Conservation (phyloP, 2,113 vertebrate genomes). For the Hydropotes inermis region DNA sequence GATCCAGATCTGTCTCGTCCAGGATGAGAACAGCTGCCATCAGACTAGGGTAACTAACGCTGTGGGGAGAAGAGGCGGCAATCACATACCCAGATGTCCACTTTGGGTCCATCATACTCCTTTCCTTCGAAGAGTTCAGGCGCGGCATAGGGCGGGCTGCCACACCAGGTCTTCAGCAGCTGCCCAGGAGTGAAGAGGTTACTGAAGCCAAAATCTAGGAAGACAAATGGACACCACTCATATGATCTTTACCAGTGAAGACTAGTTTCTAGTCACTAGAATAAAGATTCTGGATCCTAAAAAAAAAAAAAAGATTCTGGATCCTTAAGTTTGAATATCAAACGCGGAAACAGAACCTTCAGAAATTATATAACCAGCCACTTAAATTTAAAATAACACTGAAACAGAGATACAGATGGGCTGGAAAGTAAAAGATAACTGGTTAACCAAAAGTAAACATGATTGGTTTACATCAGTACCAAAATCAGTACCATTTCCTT, state of each 20-base stretch:
- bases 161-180: constrained; percentile 98
- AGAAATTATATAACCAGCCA: neutral
- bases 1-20: neutral
- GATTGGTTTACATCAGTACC: neutral
- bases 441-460: neutral
- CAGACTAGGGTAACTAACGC: no score
- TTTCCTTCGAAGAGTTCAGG: constrained; percentile 98
- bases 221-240: neutral
- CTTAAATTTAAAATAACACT: neutral
- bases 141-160: constrained; percentile 96
- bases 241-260: neutral
- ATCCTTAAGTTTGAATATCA: neutral
- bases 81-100: constrained; percentile 95
- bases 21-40: neutral
- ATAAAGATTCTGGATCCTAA: neutral
- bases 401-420: neutral
- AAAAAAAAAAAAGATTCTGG: neutral
- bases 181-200: constrained; percentile 97
- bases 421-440: neutral
- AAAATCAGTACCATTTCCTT: neutral
- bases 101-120: constrained; percentile 98
- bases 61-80: no score
- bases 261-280: neutral
- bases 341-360: neutral
- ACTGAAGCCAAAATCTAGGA: constrained; percentile 96